Evolutionary conservation across 2,797 vertebrate genomes (phyloP).

Genomic region (Cercopithecus petaurista): DNA sequence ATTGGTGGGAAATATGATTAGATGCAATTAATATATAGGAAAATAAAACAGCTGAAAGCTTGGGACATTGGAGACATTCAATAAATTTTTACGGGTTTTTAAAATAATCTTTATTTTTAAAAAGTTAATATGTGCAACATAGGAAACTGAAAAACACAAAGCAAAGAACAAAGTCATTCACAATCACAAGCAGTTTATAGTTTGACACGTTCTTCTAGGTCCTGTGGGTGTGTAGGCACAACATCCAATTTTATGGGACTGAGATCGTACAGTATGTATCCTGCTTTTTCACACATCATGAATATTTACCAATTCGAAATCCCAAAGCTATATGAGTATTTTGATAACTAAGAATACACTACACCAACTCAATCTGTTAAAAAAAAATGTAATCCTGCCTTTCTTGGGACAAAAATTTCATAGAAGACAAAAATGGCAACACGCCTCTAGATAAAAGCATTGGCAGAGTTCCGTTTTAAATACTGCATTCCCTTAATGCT

Average conservation of each 20-base stretch:
- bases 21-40: background rate
- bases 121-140: conserved; percentile 57
- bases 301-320: conserved; percentile 63
- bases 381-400: conserved; percentile 31
- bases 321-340: conserved; percentile 42
- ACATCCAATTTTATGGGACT: conserved; percentile 2
- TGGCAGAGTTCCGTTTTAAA: conserved; percentile 52
- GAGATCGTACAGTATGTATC: background rate
- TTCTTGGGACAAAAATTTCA: conserved; percentile 52
- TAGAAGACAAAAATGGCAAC: conserved; percentile 54
- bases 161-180: conserved; percentile 51
- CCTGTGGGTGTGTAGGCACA: background rate
- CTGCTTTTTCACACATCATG: conserved; percentile 54
- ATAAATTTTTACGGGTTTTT: background rate
- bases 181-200: conserved; percentile 35
- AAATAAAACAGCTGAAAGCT: background rate
- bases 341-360: conserved; percentile 52
- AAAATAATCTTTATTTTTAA: conserved; percentile 52
- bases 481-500: conserved; percentile 32
- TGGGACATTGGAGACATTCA: background rate
- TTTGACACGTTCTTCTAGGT: background rate
- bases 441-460: conserved; percentile 42
- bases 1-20: background rate
- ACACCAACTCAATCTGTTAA: conserved; percentile 41
- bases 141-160: conserved; percentile 57